Percentiles rank a stretch among this genome's conserved stretches.
phyloP scores from a whole-genome alignment of 2,797 vertebrate species.

The Otus scops region DNA sequence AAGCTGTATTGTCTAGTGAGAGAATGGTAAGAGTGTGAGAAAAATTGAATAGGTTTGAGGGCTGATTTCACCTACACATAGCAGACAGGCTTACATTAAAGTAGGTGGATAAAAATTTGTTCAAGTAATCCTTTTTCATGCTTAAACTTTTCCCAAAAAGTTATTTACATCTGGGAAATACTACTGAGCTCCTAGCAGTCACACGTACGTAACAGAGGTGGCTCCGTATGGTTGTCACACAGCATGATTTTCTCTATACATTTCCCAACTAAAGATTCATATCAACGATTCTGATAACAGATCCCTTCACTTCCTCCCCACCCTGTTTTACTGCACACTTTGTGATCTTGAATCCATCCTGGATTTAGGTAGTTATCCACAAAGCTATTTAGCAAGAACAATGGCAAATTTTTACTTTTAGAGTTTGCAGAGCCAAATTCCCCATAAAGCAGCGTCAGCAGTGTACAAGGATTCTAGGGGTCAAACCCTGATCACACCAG shows the following conservation, averaged over 20 bases:
- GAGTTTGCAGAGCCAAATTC: background rate
- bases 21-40: background rate
- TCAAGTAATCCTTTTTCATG: background rate
- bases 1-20: background rate
- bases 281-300: background rate
- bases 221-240: background rate
- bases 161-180: background rate
- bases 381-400: background rate
- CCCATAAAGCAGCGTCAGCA: background rate
- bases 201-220: no score
- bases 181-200: background rate
- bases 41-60: background rate
- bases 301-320: background rate
- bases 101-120: background rate
- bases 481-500: background rate
- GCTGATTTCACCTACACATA: background rate
- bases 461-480: background rate
- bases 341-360: background rate
- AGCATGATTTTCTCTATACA: background rate
- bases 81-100: background rate
- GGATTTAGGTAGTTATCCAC: background rate
- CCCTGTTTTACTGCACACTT: accelerated
- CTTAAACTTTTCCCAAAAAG: background rate
- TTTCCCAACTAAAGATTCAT: background rate
- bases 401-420: background rate